Conservation (phyloP, 1,140 invertebrate genomes). For the Formica selysi region DNA sequence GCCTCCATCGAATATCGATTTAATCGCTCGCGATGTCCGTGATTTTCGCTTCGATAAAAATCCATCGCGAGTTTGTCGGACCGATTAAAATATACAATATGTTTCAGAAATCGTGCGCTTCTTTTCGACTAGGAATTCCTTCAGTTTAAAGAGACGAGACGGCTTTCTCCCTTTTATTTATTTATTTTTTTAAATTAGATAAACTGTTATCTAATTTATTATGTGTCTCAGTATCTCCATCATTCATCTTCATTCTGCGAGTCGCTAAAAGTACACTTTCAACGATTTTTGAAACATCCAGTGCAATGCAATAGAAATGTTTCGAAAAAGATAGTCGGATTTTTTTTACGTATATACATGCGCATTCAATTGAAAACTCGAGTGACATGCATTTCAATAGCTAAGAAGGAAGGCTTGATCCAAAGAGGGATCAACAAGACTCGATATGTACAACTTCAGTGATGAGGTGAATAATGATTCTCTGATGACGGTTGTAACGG, state of each 20-base stretch:
- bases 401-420: neutral
- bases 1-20: constrained; percentile 7
- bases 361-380: neutral
- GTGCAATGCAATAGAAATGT: neutral
- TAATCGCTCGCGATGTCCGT: constrained; percentile 15
- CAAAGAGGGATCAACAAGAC: constrained; percentile 25
- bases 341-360: neutral
- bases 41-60: constrained; percentile 38
- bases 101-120: constrained; percentile 6
- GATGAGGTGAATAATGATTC: constrained; percentile 73
- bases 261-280: neutral
- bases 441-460: constrained; percentile 74
- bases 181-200: neutral
- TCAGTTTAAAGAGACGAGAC: neutral
- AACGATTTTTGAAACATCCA: neutral
- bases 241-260: neutral
- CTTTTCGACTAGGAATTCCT: neutral
- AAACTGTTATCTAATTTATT: neutral
- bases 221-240: neutral
- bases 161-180: neutral
- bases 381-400: constrained; percentile 12
- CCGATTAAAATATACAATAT: constrained; percentile 24
- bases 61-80: neutral
- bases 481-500: constrained; percentile 67
- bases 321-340: neutral